Evolutionary conservation across 2,888 invertebrate genomes (phyloP).

Genomic region (Lamellibrachia columna): DNA sequence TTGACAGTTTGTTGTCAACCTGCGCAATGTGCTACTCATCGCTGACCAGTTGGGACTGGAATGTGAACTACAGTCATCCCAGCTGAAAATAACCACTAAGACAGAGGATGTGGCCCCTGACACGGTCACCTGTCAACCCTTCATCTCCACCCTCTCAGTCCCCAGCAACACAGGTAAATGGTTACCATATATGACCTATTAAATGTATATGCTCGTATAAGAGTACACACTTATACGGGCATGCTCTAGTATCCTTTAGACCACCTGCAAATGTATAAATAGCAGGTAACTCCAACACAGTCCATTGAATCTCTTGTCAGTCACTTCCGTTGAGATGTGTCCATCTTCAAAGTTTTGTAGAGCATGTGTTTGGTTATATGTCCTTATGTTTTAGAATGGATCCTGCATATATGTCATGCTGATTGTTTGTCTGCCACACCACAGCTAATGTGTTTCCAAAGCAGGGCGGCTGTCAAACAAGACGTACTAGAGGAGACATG

Average conservation of each 20-base stretch:
- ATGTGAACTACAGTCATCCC: neutral
- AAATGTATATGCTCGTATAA: neutral
- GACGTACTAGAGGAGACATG: neutral
- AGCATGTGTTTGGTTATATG: too few relatives aligned
- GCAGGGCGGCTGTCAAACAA: too few relatives aligned
- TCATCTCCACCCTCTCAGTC: neutral
- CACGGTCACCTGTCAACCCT: neutral
- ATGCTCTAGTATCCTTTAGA: too few relatives aligned
- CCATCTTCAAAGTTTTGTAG: too few relatives aligned
- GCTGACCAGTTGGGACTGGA: neutral
- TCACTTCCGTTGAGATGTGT: too few relatives aligned
- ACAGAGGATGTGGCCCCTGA: neutral
- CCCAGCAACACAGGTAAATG: neutral
- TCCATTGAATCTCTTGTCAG: too few relatives aligned
- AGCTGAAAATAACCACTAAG: neutral
- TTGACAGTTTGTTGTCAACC: neutral
- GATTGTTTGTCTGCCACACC: too few relatives aligned
- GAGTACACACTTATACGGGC: neutral
- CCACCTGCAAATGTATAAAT: too few relatives aligned
- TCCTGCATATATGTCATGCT: too few relatives aligned
- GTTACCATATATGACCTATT: neutral
- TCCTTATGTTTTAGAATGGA: too few relatives aligned
- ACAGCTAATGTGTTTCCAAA: too few relatives aligned
- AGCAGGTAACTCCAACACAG: too few relatives aligned
- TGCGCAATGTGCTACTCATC: neutral